Conservation (phyloP, 2,888 invertebrate species). For the Rutpela maculata region DNA sequence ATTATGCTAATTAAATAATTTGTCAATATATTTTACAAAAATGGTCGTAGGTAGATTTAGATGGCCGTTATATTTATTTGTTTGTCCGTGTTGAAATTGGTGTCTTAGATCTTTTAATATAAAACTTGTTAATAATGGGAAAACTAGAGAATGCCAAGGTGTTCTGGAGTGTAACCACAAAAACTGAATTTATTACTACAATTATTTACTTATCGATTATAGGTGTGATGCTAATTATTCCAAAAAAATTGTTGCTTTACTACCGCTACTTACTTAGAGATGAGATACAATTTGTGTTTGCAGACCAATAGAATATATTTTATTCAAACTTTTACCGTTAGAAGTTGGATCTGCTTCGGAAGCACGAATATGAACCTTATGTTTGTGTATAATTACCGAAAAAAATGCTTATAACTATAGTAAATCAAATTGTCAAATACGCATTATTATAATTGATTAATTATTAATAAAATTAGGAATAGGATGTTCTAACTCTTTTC, state of each 20-base stretch:
- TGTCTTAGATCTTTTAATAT: neutral
- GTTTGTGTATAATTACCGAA: neutral
- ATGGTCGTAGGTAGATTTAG: too few relatives aligned
- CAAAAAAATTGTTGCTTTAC: neutral
- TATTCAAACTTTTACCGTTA: neutral
- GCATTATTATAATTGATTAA: too few relatives aligned
- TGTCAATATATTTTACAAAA: too few relatives aligned
- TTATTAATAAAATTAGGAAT: too few relatives aligned
- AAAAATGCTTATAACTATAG: neutral
- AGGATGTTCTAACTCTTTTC: too few relatives aligned
- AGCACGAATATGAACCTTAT: neutral
- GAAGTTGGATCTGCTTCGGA: neutral
- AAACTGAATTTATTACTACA: neutral
- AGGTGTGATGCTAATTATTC: neutral
- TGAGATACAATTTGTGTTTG: neutral
- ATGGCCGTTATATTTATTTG: neutral
- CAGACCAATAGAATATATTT: neutral
- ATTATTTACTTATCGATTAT: slow-evolving; percentile 2
- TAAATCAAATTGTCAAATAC: neutral
- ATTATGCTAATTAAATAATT: too few relatives aligned
- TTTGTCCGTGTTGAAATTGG: neutral
- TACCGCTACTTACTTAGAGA: neutral
- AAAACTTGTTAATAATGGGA: neutral
- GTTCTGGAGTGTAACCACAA: neutral
- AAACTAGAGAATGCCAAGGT: neutral